Percentiles rank a stretch among this genome's conserved stretches.
phyloP scores from a whole-genome alignment of 2,797 vertebrate genomes.

The Gouania willdenowi region DNA sequence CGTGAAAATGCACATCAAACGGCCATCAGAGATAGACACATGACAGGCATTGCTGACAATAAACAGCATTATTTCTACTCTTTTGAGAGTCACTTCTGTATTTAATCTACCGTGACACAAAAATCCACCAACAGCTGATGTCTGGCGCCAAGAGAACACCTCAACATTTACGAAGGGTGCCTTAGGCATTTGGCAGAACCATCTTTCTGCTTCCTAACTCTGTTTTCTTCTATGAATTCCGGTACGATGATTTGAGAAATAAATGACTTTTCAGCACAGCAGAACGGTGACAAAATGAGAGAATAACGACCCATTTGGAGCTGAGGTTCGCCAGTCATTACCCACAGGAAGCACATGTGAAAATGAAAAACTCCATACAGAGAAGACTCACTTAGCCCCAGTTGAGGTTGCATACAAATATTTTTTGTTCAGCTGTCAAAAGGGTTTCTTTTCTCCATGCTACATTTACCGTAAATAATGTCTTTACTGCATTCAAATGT shows the following conservation, averaged over 20 bases:
- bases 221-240: neutral
- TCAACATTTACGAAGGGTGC: slow-evolving; percentile 1
- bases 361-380: neutral
- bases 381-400: neutral
- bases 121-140: neutral
- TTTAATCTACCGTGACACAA: neutral
- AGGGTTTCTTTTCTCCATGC: slow-evolving; percentile 11
- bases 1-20: no score
- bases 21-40: no score
- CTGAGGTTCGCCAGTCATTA: slow-evolving; percentile 4
- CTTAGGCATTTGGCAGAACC: neutral
- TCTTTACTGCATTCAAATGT: slow-evolving; percentile 19
- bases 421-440: slow-evolving; percentile 8
- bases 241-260: slow-evolving; percentile 9
- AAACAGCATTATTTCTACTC: neutral
- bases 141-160: neutral
- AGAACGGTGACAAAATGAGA: neutral
- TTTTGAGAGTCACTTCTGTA: neutral
- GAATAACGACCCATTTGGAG: neutral
- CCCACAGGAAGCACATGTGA: neutral
- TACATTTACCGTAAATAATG: slow-evolving; percentile 15
- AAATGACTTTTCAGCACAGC: neutral
- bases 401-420: neutral
- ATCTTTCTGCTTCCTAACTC: neutral
- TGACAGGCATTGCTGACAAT: no score